Evolutionary conservation across 1,140 invertebrate species (phyloP).

Genomic region (Meteorus sp.): DNA sequence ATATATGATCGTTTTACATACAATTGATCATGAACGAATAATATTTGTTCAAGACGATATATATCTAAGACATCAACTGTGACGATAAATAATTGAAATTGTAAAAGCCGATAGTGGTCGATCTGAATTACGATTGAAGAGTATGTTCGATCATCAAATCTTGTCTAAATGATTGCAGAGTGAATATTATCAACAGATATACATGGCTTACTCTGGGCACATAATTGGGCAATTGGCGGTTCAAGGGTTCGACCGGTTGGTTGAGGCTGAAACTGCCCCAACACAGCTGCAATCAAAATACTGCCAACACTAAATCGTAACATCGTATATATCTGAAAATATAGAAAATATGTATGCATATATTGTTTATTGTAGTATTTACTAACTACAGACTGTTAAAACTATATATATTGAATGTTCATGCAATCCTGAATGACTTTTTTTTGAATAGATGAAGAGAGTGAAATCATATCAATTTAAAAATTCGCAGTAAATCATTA

Average conservation of each 20-base stretch:
- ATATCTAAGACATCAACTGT: too few relatives aligned
- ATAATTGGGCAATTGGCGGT: constrained; percentile 71
- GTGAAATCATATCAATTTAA: too few relatives aligned
- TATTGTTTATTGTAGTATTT: neutral
- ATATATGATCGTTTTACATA: too few relatives aligned
- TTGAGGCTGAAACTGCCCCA: constrained; percentile 63
- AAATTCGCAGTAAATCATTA: too few relatives aligned
- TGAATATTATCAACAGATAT: neutral
- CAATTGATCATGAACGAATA: too few relatives aligned
- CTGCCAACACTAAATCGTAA: constrained; percentile 48
- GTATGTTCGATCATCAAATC: neutral
- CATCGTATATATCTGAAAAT: constrained; percentile 46
- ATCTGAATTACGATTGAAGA: too few relatives aligned
- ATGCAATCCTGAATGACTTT: too few relatives aligned
- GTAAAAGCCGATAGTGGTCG: too few relatives aligned
- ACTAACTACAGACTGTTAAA: neutral
- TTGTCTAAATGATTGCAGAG: neutral
- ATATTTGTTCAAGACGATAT: too few relatives aligned
- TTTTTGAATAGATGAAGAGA: too few relatives aligned
- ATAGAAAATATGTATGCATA: constrained; percentile 6
- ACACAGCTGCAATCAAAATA: constrained; percentile 55
- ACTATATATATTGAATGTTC: too few relatives aligned
- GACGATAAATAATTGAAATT: too few relatives aligned
- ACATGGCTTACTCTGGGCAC: constrained; percentile 65
- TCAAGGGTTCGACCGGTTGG: constrained; percentile 71